A percentile compares a stretch with the other conserved stretches of the same genome.
Conservation (phyloP, 2,113 vertebrate species). For the Tetrax tetrax region DNA sequence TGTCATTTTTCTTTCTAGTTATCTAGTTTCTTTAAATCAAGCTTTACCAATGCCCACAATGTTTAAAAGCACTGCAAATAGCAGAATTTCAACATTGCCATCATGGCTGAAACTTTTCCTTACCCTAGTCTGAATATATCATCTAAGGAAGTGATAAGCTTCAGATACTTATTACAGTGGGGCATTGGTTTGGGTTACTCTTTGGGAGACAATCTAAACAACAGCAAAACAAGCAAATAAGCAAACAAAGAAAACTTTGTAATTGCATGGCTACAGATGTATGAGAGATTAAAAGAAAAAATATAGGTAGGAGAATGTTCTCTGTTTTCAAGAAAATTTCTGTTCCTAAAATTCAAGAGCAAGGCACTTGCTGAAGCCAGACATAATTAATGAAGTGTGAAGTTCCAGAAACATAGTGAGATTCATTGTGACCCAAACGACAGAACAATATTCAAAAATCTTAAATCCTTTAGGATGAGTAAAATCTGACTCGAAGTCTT, state of each 20-base stretch:
- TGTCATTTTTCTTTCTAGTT: background rate
- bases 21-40: background rate
- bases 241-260: accelerated
- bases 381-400: background rate
- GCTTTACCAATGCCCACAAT: background rate
- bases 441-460: background rate
- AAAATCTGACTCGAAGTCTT: background rate
- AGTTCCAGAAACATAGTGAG: background rate
- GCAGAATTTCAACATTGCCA: background rate
- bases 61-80: background rate
- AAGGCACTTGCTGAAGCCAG: background rate
- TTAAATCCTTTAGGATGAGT: background rate
- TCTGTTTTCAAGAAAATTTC: background rate
- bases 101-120: background rate
- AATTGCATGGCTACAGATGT: accelerated
- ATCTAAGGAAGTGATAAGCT: background rate
- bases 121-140: background rate
- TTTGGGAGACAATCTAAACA: background rate
- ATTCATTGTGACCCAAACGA: background rate
- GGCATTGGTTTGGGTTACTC: background rate
- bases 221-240: background rate
- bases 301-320: background rate
- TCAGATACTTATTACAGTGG: background rate
- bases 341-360: background rate
- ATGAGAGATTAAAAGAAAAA: background rate